Evolutionary conservation across 1,140 invertebrate genomes (phyloP).

Genomic region (Papilio glaucus): DNA sequence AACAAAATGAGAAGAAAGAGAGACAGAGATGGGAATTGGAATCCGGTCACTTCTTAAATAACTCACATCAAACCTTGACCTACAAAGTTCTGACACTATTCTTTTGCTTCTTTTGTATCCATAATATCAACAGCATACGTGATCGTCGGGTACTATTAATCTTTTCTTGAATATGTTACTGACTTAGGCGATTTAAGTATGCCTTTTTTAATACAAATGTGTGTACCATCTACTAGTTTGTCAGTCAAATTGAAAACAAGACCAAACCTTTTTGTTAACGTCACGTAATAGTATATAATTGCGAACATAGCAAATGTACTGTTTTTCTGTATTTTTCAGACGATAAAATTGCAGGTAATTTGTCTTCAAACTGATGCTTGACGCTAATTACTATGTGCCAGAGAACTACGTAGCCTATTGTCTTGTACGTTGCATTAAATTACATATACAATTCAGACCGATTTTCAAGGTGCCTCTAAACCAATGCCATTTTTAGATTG

Average conservation of each 20-base stretch:
- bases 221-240: background rate
- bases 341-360: conserved; percentile 17
- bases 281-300: conserved; percentile 3
- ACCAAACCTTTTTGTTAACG: background rate
- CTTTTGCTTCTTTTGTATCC: no score
- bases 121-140: no score
- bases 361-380: conserved; percentile 3
- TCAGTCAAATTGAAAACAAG: background rate
- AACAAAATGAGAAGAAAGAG: no score
- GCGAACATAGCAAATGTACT: conserved; percentile 8
- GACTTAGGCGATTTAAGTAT: background rate
- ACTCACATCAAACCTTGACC: no score
- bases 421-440: background rate
- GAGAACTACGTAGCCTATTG: conserved; percentile 4
- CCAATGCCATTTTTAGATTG: background rate
- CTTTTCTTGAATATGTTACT: no score
- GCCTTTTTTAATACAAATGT: background rate
- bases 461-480: background rate
- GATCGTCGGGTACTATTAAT: no score
- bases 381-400: conserved; percentile 5
- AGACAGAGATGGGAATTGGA: no score
- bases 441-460: background rate
- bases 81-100: no score
- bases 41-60: no score
- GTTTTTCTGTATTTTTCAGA: conserved; percentile 3